phyloP scores from a whole-genome alignment of 2,888 invertebrate species.

The Flexamia atlantica region DNA sequence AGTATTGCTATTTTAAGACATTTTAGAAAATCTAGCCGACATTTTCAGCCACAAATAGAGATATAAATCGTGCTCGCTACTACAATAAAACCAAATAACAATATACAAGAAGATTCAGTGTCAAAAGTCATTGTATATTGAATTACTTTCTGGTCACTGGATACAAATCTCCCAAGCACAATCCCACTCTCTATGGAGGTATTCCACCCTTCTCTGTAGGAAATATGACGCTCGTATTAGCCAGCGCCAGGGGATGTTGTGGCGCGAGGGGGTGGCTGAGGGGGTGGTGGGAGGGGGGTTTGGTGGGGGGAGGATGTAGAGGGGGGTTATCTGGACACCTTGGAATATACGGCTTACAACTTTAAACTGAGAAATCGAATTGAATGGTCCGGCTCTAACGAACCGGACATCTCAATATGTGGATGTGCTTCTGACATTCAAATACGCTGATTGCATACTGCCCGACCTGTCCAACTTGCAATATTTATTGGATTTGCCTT shows the following conservation, averaged over 20 bases:
- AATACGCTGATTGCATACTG: neutral
- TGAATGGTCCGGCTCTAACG: constrained; percentile 54
- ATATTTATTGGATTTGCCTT: neutral
- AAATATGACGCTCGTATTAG: constrained; percentile 48
- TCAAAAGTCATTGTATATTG: no score
- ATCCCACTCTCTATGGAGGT: constrained; percentile 4
- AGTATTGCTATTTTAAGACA: no score
- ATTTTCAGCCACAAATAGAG: no score
- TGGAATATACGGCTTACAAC: constrained; percentile 50
- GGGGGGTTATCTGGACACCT: constrained; percentile 28
- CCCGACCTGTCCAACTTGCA: neutral
- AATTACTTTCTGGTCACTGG: neutral
- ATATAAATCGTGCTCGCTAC: no score
- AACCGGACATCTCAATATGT: constrained; percentile 58
- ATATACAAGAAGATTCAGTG: no score
- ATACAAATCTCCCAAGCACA: constrained; percentile 6
- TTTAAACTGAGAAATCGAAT: constrained; percentile 58
- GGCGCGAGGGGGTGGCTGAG: neutral
- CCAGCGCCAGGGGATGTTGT: constrained; percentile 24
- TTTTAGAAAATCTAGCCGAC: no score
- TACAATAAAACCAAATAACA: no score
- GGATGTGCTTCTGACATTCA: constrained; percentile 36
- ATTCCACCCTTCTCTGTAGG: constrained; percentile 45
- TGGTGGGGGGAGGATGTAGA: neutral
- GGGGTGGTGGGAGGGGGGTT: neutral